These are phyloP conservation scores for Empis stercorea DNA, from an alignment of 2,888 invertebrate genomes.

Conservation along the genomic window DNA sequence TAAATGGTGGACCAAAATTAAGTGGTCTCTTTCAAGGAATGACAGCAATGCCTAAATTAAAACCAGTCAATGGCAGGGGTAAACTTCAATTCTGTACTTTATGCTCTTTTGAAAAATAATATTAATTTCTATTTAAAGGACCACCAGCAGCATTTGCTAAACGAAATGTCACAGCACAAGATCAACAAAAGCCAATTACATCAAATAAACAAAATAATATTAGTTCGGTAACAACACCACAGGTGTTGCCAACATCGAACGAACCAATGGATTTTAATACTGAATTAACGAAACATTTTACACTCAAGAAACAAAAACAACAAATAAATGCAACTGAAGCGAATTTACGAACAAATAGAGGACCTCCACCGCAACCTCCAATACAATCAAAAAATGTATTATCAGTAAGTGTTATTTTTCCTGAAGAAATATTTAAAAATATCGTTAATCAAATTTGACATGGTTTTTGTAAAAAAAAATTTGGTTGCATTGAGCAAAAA, in stretches of 20 bases:
- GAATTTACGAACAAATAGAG: constrained; percentile 41
- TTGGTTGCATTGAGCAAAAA: too few relatives aligned
- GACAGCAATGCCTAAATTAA: constrained; percentile 35
- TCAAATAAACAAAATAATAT: constrained; percentile 11
- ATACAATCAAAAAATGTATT: constrained; percentile 49
- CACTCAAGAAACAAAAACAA: constrained; percentile 32
- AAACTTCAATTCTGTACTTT: neutral
- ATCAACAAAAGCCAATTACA: constrained; percentile 11
- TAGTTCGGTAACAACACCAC: constrained; percentile 7
- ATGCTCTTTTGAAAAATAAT: neutral
- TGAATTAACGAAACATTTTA: constrained; percentile 35
- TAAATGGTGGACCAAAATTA: constrained; percentile 32
- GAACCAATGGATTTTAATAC: constrained; percentile 34
- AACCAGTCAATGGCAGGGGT: constrained; percentile 34
- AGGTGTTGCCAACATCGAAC: constrained; percentile 15
- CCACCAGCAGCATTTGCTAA: constrained; percentile 4
- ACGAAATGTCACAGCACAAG: constrained; percentile 10
- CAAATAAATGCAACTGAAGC: constrained; percentile 32
- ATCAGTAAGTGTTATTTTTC: constrained; percentile 42
- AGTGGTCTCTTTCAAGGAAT: constrained; percentile 34
- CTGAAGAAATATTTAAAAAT: too few relatives aligned
- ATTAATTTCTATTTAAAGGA: neutral
- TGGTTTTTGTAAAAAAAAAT: too few relatives aligned
- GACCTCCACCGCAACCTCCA: constrained; percentile 73
- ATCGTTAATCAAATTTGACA: too few relatives aligned